Evolutionary conservation across 1,140 invertebrate genomes (phyloP), one percentile per base, ranked within the genome.

Genomic region (Camponotus vicinus): DNA sequence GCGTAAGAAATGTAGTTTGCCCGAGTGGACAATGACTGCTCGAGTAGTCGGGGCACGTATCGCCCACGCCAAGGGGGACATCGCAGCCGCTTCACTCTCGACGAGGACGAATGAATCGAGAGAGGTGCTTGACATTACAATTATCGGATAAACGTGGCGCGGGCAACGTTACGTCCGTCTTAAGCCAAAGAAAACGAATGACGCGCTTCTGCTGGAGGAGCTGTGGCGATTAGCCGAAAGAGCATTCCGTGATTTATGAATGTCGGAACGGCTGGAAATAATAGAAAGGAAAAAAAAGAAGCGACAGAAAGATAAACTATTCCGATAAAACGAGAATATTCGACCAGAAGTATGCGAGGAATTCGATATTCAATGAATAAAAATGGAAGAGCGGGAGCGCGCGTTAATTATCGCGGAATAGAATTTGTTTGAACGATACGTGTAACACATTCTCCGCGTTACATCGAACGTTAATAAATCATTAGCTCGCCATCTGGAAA

Each of bases 71-170:
- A 52, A 32, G 69, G 49, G 79, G 77, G 55, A 83, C 79, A 75
- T 83, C 69, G 79, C 32, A 59, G 69, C 55, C 40, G 79, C 69
- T 83, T 73, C 79, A 83, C 69, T 83, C 79, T 83, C 79, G 79
- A 83, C 79, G 79, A 83, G 79, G 69, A 83, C 79, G 79, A 83
- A 83, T 83, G 79, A 83, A 83, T 83, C 79, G 79, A 83, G 79
- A 83, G 79, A 83, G 49, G 49, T 69, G 79, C 79, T 83, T 83
- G 79, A 83, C 79, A 83, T 83, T 83, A 83, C 79, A 83, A 83
- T 83, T 83, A 83, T 83, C 69, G 79, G 69, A 75, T 73, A 73
- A 83, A 83, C 69, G 79, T 83, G 55, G 79, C 79, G 79, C 79
- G 79, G 79, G 79, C 79, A 82, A 21, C 79, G 69, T 73, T 73